Conservation (phyloP, 1,140 invertebrate species). For the Periplaneta americana region DNA sequence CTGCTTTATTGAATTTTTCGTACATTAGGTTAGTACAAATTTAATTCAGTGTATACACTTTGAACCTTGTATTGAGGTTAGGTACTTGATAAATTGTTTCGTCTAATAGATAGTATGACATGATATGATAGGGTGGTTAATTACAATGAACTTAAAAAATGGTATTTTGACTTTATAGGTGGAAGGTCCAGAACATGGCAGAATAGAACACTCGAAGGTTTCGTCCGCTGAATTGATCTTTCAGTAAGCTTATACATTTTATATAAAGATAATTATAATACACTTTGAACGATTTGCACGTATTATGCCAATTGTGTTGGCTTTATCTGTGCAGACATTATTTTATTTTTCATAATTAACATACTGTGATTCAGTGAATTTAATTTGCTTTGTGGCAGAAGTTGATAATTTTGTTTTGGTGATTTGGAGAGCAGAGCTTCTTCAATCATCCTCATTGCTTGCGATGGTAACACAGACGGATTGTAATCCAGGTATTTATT, state of each 20-base stretch:
- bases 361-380: neutral
- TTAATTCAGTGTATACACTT: neutral
- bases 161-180: neutral
- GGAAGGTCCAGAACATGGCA: neutral
- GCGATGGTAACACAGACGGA: constrained; percentile 26
- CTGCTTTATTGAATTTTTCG: neutral
- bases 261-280: neutral
- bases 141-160: neutral
- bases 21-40: neutral
- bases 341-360: constrained; percentile 20
- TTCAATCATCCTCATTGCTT: constrained; percentile 30
- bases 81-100: neutral
- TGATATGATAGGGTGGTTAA: neutral
- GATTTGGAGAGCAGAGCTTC: constrained; percentile 28
- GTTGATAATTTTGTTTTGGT: constrained; percentile 28
- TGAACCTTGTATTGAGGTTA: neutral
- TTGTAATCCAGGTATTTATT: constrained; percentile 27
- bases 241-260: neutral
- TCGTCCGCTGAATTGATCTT: neutral
- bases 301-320: neutral
- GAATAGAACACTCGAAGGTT: neutral
- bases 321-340: constrained; percentile 3
- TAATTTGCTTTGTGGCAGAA: constrained; percentile 17
- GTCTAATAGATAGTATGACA: neutral
- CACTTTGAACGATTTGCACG: neutral